Base-by-base conservation (phyloP, 2,797 vertebrate genomes). In the Sebastolobus altivelis region DNA sequence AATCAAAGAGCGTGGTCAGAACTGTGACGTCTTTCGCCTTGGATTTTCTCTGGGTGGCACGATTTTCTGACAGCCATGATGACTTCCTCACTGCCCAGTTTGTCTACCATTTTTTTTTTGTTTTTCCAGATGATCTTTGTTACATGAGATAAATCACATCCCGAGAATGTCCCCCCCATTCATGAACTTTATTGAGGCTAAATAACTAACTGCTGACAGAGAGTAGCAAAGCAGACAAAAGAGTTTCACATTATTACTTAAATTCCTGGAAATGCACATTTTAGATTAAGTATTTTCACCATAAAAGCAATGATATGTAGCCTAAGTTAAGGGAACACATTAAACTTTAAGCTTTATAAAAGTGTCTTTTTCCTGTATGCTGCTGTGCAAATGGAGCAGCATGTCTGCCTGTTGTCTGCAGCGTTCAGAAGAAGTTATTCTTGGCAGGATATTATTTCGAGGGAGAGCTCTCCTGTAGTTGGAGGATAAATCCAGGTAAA, bases 401-500 rank as follows among this genome's bases (percentile, higher is more conserved):
- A 77, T 72, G 77, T 61, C 83, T 74, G 80, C 37, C 61, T 77
- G 81, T 76, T 80, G 86, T 92, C 88, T 90, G 91, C 89, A 87
- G 82, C 78, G 16, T 79, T 90, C 86, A 82, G 85, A 86, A 89
- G 90, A 79, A 89, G 91, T 92, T 93, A 86, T 88, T 94, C 85
- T 88, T 94, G 81, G 83, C 89, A 93, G 93, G 91, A 92, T 95
- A 93, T 94, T 93, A 93, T 93, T 94, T 82, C 69, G 33, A 84
- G 84, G 83, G 88, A 76, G 84, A 89, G 87, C 66, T 40, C 86
- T 92, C 76, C 85, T 86, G 87, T 87, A 93, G 91, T 90, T 87
- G 79, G 70, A 79, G 88, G 87, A 88, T 93, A 91, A 94, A 94
- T 94, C 92, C 90, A 92, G 85, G 90, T 94, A 95, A 95, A 93